Evolutionary conservation across 1,140 invertebrate genomes (phyloP).

Genomic region (Diploscapter pachys): DNA sequence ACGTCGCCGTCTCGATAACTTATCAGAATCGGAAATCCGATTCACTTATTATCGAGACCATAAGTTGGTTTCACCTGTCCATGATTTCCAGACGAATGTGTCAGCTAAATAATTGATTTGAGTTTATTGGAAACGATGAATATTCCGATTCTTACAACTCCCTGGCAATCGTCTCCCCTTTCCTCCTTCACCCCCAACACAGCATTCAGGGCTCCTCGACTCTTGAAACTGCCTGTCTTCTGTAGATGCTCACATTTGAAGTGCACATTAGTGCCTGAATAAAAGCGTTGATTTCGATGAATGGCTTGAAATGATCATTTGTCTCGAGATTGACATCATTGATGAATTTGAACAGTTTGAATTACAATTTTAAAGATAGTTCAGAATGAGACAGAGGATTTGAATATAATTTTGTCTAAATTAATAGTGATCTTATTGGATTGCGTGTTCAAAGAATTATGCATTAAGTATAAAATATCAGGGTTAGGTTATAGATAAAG

Average conservation of each 20-base stretch:
- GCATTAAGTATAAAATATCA: not conserved
- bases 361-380: too few species aligned
- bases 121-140: not conserved
- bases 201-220: conserved; percentile 59
- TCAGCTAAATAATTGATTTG: conserved; percentile 45
- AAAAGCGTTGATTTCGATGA: not conserved
- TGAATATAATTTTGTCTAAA: not conserved
- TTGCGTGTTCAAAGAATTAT: not conserved
- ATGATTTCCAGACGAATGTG: conserved; percentile 44
- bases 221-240: conserved; percentile 61
- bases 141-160: conserved; percentile 31
- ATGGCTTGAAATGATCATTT: too few species aligned
- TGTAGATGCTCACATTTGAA: conserved; percentile 61
- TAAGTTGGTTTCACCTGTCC: not conserved
- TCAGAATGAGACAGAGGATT: too few species aligned
- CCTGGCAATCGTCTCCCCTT: conserved; percentile 11
- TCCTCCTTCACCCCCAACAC: conserved; percentile 43
- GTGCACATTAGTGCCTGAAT: conserved; percentile 19
- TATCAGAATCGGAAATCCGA: too few species aligned
- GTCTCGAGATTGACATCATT: too few species aligned
- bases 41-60: too few species aligned
- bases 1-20: too few species aligned
- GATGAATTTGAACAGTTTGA: too few species aligned
- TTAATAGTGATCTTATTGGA: not conserved
- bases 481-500: too few species aligned